A percentile compares a stretch with the other conserved stretches of the same genome.
Conservation (phyloP, 2,113 vertebrate genomes). For the Phaetusa simplex region DNA sequence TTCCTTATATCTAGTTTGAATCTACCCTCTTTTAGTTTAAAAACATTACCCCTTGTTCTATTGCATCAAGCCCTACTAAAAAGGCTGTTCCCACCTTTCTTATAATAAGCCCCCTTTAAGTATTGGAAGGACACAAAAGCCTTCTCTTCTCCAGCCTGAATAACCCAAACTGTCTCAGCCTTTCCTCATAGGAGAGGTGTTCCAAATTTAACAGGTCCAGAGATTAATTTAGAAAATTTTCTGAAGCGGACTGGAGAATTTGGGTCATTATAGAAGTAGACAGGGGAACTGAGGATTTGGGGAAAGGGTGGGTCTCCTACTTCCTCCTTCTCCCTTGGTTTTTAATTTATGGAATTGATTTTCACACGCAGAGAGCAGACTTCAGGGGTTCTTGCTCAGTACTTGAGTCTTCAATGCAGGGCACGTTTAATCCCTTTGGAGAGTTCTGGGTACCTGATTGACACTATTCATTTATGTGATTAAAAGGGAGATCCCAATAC, state of each 20-base stretch:
- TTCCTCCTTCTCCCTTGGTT: neutral
- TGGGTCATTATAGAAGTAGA: neutral
- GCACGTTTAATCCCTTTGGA: neutral
- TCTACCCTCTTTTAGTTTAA: neutral
- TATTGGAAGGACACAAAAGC: neutral
- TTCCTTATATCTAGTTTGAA: neutral
- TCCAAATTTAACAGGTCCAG: neutral
- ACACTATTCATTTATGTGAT: neutral
- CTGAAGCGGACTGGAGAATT: neutral
- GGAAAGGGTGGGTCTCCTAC: neutral
- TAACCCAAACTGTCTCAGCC: neutral
- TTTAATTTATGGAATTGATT: neutral
- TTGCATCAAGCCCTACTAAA: neutral
- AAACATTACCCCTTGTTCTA: neutral
- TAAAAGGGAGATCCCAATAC: neutral
- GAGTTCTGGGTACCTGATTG: neutral
- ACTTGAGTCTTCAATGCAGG: neutral
- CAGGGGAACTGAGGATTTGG: neutral
- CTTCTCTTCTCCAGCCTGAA: neutral
- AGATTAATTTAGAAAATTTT: neutral
- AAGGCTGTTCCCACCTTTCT: neutral
- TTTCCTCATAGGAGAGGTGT: neutral
- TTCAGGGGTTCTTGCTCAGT: neutral
- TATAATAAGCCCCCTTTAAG: neutral
- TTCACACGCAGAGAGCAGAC: neutral